A percentile compares a stretch with the other conserved stretches of the same genome.
Evolutionary conservation across 2,888 invertebrate species (phyloP).

Genomic region (Drosophila atripex): DNA sequence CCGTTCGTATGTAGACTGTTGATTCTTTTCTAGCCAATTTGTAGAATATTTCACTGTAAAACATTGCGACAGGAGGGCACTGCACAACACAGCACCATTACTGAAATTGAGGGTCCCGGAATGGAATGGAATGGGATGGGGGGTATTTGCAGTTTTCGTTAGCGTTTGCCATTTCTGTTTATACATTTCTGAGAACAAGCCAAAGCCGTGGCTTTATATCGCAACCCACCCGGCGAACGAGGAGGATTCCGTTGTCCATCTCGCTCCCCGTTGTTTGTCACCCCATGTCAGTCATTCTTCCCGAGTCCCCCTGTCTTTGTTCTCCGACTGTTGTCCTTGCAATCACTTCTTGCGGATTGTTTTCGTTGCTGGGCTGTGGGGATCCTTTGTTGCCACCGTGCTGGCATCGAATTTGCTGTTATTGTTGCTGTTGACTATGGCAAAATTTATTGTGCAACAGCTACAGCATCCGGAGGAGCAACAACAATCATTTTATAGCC

Average conservation of each 20-base stretch:
- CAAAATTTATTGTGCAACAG: constrained; percentile 59
- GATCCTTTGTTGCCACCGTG: constrained; percentile 13
- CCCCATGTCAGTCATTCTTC: constrained; percentile 26
- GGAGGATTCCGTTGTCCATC: constrained; percentile 4
- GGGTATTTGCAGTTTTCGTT: constrained; percentile 56
- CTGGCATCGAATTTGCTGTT: constrained; percentile 27
- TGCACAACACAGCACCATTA: constrained; percentile 16
- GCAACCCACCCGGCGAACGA: constrained; percentile 11
- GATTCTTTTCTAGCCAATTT: constrained; percentile 42
- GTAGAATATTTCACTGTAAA: constrained; percentile 32
- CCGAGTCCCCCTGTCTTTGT: constrained; percentile 21
- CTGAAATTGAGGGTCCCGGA: constrained; percentile 3
- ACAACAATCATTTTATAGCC: constrained; percentile 60
- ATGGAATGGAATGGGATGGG: not conserved
- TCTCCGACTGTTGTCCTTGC: constrained; percentile 16
- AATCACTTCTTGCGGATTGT: constrained; percentile 31
- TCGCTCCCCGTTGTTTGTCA: constrained; percentile 12
- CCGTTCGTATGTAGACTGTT: constrained; percentile 33
- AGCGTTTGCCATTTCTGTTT: constrained; percentile 44
- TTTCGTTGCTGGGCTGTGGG: constrained; percentile 31
- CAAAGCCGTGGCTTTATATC: constrained; percentile 39
- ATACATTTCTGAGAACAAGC: constrained; percentile 45
- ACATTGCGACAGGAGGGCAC: constrained; percentile 19
- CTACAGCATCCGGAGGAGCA: constrained; percentile 14
- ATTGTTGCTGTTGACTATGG: constrained; percentile 36